Conservation (phyloP, 2,113 vertebrate genomes). For the Pyxicephalus adspersus region DNA sequence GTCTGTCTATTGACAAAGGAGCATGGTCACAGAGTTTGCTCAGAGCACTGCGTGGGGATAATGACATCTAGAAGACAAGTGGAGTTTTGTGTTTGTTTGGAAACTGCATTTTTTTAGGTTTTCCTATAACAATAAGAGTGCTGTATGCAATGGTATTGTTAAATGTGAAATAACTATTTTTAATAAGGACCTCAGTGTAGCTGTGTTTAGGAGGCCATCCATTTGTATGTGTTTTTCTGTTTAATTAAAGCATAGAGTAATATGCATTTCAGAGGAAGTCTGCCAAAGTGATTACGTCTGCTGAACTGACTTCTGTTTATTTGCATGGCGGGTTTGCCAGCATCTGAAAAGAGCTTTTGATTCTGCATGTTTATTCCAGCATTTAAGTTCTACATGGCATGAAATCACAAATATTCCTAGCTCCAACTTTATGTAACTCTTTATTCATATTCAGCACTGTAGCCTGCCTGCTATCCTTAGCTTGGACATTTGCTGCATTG, state of each 20-base stretch:
- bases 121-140: conserved; percentile 17
- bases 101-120: conserved; percentile 35
- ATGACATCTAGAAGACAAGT: conserved; percentile 44
- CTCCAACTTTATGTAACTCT: not conserved
- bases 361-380: conserved; percentile 27
- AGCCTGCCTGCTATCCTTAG: not conserved
- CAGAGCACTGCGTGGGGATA: conserved; percentile 35
- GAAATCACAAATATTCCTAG: not conserved
- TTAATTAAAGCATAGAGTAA: conserved; percentile 23
- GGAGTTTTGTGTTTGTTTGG: conserved; percentile 32
- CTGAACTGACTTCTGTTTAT: conserved; percentile 16
- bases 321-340: conserved; percentile 38
- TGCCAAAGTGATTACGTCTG: conserved; percentile 17
- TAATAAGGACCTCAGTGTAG: not conserved
- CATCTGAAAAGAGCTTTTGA: conserved; percentile 10
- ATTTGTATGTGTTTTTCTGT: not conserved
- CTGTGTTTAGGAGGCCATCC: not conserved
- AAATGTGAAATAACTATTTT: conserved; percentile 11
- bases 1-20: conserved; percentile 25
- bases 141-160: conserved; percentile 33
- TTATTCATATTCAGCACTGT: not conserved
- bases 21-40: conserved; percentile 46
- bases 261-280: not conserved
- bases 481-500: not conserved
- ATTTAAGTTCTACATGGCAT: conserved; percentile 25